A percentile compares a stretch with the other conserved stretches of the same genome.
Conservation (phyloP, 2,113 vertebrate species). For the Microtus oregoni region DNA sequence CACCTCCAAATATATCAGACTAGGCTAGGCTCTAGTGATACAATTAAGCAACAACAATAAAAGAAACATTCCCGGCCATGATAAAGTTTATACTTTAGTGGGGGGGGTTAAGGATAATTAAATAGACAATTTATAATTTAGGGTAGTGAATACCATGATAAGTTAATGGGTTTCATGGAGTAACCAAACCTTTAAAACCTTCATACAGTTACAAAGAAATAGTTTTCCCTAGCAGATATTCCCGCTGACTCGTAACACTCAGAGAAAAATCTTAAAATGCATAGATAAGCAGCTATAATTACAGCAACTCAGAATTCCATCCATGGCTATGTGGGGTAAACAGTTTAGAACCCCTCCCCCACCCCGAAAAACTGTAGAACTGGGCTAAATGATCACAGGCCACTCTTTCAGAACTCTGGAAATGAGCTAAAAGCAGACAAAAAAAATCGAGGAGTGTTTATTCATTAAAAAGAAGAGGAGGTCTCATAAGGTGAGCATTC, state of each 20-base stretch:
- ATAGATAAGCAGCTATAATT: not conserved
- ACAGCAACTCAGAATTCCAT: not conserved
- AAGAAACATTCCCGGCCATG: not conserved
- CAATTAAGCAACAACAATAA: not conserved
- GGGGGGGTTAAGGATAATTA: not conserved
- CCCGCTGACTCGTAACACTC: not conserved
- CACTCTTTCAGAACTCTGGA: not conserved
- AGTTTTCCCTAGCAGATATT: not conserved
- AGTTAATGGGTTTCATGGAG: not conserved
- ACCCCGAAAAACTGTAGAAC: not conserved
- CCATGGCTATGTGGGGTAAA: not conserved
- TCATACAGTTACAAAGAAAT: not conserved
- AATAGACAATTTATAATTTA: not conserved
- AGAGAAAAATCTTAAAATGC: constrained; percentile 35
- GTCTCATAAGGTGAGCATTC: too few species aligned
- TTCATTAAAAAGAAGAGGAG: not conserved
- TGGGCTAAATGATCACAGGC: not conserved
- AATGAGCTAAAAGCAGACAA: constrained; percentile 32
- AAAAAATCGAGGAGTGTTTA: not conserved
- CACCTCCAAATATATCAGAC: not conserved
- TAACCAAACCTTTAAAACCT: not conserved
- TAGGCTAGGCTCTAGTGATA: not conserved
- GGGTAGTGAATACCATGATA: not conserved
- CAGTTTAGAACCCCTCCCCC: not conserved
- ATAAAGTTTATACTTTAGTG: not conserved